Conservation (phyloP, 2,113 vertebrate species). For the Phylloscopus whistleri region DNA sequence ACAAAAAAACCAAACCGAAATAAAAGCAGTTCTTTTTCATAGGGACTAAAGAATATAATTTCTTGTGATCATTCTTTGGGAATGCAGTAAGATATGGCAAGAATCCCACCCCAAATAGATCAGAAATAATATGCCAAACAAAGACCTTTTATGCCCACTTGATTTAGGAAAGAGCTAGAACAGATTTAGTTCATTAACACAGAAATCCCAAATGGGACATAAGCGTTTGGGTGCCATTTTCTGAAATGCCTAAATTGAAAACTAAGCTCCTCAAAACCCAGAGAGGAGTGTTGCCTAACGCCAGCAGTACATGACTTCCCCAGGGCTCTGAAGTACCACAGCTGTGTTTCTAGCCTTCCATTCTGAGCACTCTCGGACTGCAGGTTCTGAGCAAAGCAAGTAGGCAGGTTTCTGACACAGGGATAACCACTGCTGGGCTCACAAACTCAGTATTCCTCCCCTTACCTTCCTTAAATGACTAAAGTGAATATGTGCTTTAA, state of each 20-base stretch:
- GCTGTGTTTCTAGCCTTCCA: not conserved
- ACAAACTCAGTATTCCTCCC: not conserved
- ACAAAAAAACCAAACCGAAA: not conserved
- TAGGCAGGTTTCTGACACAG: not conserved
- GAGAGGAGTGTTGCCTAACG: not conserved
- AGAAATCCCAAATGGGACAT: not conserved
- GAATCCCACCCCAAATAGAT: not conserved
- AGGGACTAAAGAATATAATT: not conserved
- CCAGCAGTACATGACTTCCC: not conserved
- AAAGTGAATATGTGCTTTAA: not conserved
- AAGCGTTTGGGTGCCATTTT: not conserved
- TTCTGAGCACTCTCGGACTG: not conserved
- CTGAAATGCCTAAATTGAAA: not conserved
- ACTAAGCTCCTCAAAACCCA: not conserved
- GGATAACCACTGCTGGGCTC: not conserved
- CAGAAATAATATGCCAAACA: not conserved
- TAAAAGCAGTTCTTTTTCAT: not conserved
- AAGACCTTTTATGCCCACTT: not conserved
- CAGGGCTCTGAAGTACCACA: not conserved
- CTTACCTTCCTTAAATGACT: not conserved
- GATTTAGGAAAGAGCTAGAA: not conserved
- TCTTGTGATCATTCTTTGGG: not conserved
- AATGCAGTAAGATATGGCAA: not conserved
- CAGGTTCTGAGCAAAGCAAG: rapidly evolving
- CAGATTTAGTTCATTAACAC: not conserved